These are phyloP conservation scores for Himantopus leucocephalus DNA, from an alignment of 2,113 vertebrate species.

Conservation along the genomic window DNA sequence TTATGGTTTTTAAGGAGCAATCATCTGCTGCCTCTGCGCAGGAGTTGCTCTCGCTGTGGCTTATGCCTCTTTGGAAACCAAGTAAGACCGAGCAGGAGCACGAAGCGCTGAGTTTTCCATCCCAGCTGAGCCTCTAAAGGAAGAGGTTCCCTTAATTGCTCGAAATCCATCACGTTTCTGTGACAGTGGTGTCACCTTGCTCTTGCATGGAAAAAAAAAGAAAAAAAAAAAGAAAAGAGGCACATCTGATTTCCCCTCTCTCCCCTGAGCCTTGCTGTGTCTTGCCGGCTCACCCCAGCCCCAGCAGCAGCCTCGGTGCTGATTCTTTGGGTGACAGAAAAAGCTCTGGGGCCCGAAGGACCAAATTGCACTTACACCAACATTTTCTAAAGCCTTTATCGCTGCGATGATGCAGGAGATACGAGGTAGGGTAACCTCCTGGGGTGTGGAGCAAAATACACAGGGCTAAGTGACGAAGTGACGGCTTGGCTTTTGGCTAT, in stretches of 20 bases:
- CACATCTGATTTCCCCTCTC: neutral
- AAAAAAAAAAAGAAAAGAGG: neutral
- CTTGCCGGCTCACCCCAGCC: neutral
- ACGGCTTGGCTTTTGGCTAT: neutral
- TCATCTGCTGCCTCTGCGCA: fast-evolving
- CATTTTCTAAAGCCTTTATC: neutral
- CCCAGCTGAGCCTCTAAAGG: neutral
- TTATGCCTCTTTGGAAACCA: neutral
- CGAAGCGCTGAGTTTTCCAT: neutral
- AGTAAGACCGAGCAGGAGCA: neutral
- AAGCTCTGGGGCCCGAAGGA: neutral
- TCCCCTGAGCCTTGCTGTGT: neutral
- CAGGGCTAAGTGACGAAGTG: neutral
- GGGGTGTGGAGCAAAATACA: fast-evolving
- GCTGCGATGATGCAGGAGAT: neutral
- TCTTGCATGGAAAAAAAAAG: neutral
- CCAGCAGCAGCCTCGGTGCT: neutral
- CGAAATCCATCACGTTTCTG: neutral
- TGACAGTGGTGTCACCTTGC: neutral
- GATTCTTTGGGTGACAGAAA: fast-evolving
- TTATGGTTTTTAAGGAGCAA: neutral
- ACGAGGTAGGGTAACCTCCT: fast-evolving
- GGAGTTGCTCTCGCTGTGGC: neutral
- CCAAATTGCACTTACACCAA: neutral
- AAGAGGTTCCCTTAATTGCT: neutral